A percentile compares a stretch with the other conserved stretches of the same genome.
phyloP scores from a whole-genome alignment of 2,888 invertebrate species.

The Peribatodes rhomboidaria region DNA sequence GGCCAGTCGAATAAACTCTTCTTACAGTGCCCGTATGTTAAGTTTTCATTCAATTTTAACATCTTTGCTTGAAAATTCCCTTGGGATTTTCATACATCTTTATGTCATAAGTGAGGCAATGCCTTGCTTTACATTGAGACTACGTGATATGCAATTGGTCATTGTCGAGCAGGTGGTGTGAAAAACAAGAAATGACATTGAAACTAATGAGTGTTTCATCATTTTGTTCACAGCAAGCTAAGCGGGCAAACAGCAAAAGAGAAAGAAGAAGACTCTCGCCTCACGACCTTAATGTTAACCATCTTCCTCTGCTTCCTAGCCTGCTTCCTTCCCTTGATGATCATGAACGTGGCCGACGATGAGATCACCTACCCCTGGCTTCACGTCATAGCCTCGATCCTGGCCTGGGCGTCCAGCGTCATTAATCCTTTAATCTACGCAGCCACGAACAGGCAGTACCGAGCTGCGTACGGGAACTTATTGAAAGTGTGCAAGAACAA shows the following conservation, averaged over 20 bases:
- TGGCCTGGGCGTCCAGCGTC: slow-evolving; percentile 96
- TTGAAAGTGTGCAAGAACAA: slow-evolving; percentile 78
- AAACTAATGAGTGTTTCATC: background rate
- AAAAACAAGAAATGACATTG: background rate
- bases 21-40: no score
- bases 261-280: slow-evolving; percentile 90
- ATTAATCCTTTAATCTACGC: slow-evolving; percentile 97
- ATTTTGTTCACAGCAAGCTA: slow-evolving; percentile 72
- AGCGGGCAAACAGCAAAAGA: slow-evolving; percentile 82
- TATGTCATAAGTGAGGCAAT: no score
- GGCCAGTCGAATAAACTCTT: no score
- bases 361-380: slow-evolving; percentile 89
- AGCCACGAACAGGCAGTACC: slow-evolving; percentile 94
- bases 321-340: slow-evolving; percentile 95
- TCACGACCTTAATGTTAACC: slow-evolving; percentile 94
- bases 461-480: slow-evolving; percentile 87
- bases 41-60: no score
- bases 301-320: slow-evolving; percentile 95
- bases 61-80: no score
- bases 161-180: no score
- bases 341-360: slow-evolving; percentile 95
- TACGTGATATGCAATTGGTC: no score
- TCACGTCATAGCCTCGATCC: slow-evolving; percentile 93
- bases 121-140: no score
- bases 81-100: no score